Evolutionary conservation across 1,140 invertebrate species (phyloP), one percentile per base, ranked within the genome.

Genomic region (Zaprionus ghesquierei): DNA sequence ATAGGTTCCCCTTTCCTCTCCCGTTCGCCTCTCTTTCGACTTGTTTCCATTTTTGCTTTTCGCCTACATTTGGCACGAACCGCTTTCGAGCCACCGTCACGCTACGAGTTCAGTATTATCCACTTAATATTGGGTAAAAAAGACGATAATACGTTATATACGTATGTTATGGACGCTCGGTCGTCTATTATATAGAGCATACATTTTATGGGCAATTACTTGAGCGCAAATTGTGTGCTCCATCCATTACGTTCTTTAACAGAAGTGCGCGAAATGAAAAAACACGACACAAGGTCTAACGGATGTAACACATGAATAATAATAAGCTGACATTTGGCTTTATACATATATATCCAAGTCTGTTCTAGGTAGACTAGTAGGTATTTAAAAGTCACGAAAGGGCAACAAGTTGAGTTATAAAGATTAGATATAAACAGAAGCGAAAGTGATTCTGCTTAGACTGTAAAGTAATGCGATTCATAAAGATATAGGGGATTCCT

Each of bases 11-110:
- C n/a, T n/a, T n/a, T n/a, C n/a, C 76, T 64, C 33, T 62, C 50
- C 59, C 31, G 41, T 59, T 58, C 25, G 29, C 35, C 46, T 41
- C 12, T 62, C 55, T 62, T 49, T 23, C 5, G 2, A n/a, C 29
- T 35, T 59, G 55, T 72, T 81, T 78, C 61, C 49, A 51, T 53
- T 61, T 31, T 29, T 44, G 25, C 29, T 10, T 66, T 66, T 81
- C 69, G 55, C 58, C 46, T 66, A 64, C 49, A 62, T 74, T 85
- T 82, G 79, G 79, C 79, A 79, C 65, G 60, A 69, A 61, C 71
- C 41, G 59, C 18, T 62, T 64, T 80, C 72, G 69, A 56, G 22
- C n/a, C 12, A 15, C 69, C 70, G 81, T 81, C 84, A 87, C 75
- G 82, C 82, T 64, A 8, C 27, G 27, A n/a, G n/a, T 33, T 41